Conservation (phyloP, 2,113 vertebrate genomes). For the Bagarius yarrelli region DNA sequence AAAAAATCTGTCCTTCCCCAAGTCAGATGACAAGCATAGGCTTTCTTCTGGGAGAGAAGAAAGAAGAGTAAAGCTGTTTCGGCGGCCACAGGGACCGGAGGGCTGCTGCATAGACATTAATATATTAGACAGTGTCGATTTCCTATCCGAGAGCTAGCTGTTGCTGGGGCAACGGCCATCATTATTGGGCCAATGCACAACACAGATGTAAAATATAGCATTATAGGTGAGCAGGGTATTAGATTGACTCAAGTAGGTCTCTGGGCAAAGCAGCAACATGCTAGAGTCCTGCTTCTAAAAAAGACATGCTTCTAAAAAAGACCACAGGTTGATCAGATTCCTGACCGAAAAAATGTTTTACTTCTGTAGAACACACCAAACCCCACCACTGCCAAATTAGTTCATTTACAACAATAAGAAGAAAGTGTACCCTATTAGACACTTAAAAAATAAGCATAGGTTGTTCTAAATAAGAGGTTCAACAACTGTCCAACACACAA, state of each 20-base stretch:
- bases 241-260: slow-evolving; percentile 28
- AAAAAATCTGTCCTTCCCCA: slow-evolving; percentile 23
- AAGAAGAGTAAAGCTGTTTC: slow-evolving; percentile 19
- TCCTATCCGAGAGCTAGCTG: slow-evolving; percentile 68
- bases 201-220: slow-evolving; percentile 50
- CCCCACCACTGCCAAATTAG: too few relatives aligned
- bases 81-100: slow-evolving; percentile 34
- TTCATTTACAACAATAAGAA: background rate
- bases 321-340: background rate
- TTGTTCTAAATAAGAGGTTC: too few relatives aligned
- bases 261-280: slow-evolving; percentile 20
- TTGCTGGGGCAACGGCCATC: slow-evolving; percentile 75
- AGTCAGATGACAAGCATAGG: slow-evolving; percentile 1
- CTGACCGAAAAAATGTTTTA: too few relatives aligned
- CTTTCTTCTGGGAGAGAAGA: slow-evolving; percentile 15
- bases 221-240: slow-evolving; percentile 34
- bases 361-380: too few relatives aligned
- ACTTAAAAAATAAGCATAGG: background rate
- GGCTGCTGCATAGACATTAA: slow-evolving; percentile 73
- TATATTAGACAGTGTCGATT: slow-evolving; percentile 73
- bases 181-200: slow-evolving; percentile 61
- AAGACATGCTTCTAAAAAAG: slow-evolving; percentile 39
- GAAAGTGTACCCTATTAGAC: background rate
- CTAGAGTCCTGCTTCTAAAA: background rate
- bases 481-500: background rate